phyloP scores from a whole-genome alignment of 2,113 vertebrate species.

The Chaetura pelagica region DNA sequence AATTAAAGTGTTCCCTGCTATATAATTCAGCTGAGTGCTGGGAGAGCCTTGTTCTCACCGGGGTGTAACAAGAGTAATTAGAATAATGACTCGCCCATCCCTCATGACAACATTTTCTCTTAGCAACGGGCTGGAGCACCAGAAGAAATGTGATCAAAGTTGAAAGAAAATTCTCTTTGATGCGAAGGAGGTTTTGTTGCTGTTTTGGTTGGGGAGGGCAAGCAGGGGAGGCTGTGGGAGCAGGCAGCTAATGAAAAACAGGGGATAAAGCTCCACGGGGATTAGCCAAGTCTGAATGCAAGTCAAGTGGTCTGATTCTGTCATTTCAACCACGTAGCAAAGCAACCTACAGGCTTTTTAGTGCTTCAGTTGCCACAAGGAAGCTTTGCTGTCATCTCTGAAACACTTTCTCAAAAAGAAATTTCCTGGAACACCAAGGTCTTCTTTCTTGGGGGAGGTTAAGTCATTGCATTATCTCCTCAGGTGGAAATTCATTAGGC shows the following conservation, averaged over 20 bases:
- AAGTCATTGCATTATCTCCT: slow-evolving; percentile 65
- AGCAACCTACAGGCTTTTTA: slow-evolving; percentile 60
- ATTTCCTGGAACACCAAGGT: slow-evolving; percentile 58
- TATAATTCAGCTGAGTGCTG: slow-evolving; percentile 7
- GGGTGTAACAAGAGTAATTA: slow-evolving; percentile 61
- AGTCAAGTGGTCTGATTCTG: slow-evolving; percentile 72
- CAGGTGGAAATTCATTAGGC: slow-evolving; percentile 64
- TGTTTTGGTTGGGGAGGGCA: slow-evolving; percentile 50
- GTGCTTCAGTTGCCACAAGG: slow-evolving; percentile 39
- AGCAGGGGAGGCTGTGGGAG: slow-evolving; percentile 40
- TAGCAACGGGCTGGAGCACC: slow-evolving; percentile 46
- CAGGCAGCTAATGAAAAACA: slow-evolving; percentile 46
- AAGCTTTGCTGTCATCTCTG: slow-evolving; percentile 56
- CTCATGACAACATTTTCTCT: background rate
- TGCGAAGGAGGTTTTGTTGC: slow-evolving; percentile 54
- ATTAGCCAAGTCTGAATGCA: slow-evolving; percentile 55
- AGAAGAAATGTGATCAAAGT: slow-evolving; percentile 20
- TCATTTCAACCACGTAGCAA: slow-evolving; percentile 64
- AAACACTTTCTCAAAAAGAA: slow-evolving; percentile 25
- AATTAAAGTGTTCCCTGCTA: background rate
- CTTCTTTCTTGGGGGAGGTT: slow-evolving; percentile 55
- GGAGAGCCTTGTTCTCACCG: slow-evolving; percentile 35
- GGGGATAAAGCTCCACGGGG: slow-evolving; percentile 47
- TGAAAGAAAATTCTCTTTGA: slow-evolving; percentile 55
- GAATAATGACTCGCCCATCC: slow-evolving; percentile 36